Conservation (phyloP, 2,888 invertebrate species). For the Eubasilissa splendida region DNA sequence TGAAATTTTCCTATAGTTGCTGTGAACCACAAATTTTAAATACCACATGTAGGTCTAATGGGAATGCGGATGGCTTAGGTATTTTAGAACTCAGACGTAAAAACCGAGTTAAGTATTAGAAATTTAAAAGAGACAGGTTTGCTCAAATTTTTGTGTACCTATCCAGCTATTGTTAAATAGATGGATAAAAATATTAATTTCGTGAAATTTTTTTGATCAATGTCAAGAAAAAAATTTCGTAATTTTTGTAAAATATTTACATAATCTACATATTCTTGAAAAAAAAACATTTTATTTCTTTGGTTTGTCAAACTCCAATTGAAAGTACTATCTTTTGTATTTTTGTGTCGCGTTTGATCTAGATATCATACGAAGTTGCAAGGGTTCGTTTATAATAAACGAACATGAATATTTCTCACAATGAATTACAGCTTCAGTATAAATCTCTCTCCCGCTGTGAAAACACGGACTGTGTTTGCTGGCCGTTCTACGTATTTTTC, state of each 20-base stretch:
- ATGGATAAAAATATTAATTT: not conserved
- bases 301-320: not conserved
- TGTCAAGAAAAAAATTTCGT: not conserved
- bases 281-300: too few species aligned
- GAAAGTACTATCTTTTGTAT: not conserved
- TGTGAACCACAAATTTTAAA: constrained; percentile 37
- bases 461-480: constrained; percentile 52
- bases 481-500: constrained; percentile 49
- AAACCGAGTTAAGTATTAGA: too few species aligned
- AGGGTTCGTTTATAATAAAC: constrained; percentile 52
- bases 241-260: too few species aligned
- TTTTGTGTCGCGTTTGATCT: constrained; percentile 45
- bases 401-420: constrained; percentile 55
- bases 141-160: not conserved
- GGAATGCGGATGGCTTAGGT: not conserved
- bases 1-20: constrained; percentile 36
- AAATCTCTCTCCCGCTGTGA: constrained; percentile 57
- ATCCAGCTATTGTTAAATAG: not conserved
- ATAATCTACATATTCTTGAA: too few species aligned
- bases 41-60: constrained; percentile 25
- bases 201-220: not conserved
- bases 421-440: constrained; percentile 50
- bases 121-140: not conserved
- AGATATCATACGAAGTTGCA: constrained; percentile 48
- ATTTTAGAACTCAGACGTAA: not conserved